A percentile compares a stretch with the other conserved stretches of the same genome.
Conservation (phyloP, 92 coral and sea anemone genomes). For the Paramuricea clavata region DNA sequence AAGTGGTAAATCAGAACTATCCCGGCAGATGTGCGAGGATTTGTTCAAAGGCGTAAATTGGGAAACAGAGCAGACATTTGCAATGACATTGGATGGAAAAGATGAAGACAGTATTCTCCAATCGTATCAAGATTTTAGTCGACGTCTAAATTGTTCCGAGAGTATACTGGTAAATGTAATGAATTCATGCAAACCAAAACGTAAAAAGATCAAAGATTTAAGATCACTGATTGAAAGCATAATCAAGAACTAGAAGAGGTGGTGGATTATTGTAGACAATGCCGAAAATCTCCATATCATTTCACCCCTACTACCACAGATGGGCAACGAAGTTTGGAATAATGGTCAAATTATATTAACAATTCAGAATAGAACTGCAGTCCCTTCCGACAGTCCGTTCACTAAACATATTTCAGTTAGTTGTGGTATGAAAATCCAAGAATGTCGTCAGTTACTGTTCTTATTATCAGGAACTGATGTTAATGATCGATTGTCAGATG, state of each 20-base stretch:
- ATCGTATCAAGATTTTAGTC: neutral
- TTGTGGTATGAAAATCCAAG: slow-evolving; percentile 33
- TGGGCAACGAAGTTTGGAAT: neutral
- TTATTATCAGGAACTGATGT: too few species aligned
- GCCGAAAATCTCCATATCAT: neutral
- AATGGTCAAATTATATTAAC: slow-evolving; percentile 27
- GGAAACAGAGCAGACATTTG: neutral
- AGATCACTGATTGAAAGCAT: too few species aligned
- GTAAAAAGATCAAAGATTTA: neutral
- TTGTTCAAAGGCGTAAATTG: neutral
- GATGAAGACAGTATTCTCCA: neutral
- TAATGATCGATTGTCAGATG: too few species aligned
- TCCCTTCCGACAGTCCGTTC: slow-evolving; percentile 24
- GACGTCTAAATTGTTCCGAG: too few species aligned
- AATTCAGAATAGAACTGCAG: too few species aligned
- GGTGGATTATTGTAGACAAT: neutral
- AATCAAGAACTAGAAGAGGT: neutral
- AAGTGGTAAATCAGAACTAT: too few species aligned
- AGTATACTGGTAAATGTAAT: neutral
- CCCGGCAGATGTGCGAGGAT: neutral
- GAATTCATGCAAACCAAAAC: neutral
- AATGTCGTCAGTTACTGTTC: slow-evolving; percentile 17
- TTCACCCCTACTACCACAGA: slow-evolving; percentile 23
- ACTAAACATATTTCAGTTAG: too few species aligned
- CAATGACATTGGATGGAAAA: slow-evolving; percentile 13